These are phyloP conservation scores for Pomacea canaliculata DNA, from an alignment of 2,888 invertebrate genomes.

Conservation along the genomic window DNA sequence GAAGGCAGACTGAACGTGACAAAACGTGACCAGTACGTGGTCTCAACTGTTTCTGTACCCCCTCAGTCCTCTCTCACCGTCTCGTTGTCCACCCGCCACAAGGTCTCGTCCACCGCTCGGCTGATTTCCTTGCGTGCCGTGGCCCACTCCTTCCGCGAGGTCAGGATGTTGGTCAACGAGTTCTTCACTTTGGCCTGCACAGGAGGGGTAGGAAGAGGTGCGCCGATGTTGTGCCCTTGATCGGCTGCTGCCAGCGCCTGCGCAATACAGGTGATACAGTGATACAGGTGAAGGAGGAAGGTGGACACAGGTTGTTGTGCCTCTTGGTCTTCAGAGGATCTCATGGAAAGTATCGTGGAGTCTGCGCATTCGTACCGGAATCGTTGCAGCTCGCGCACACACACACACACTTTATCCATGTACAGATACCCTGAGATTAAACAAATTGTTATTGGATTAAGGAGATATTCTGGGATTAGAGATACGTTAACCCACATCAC, in stretches of 20 bases:
- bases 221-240: not conserved
- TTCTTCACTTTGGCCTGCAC: not conserved
- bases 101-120: not conserved
- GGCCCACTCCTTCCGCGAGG: constrained; percentile 1
- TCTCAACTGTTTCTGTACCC: too few species aligned
- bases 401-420: too few species aligned
- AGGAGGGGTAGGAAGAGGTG: not conserved
- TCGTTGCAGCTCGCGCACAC: too few species aligned
- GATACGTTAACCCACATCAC: too few species aligned
- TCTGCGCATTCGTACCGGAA: too few species aligned
- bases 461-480: too few species aligned
- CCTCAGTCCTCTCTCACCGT: not conserved
- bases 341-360: too few species aligned
- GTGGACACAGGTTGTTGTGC: not conserved
- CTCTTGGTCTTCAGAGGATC: not conserved
- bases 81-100: constrained; percentile 17
- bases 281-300: not conserved
- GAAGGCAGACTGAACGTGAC: too few species aligned
- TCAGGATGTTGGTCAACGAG: constrained; percentile 2
- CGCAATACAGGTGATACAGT: not conserved
- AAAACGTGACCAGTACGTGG: too few species aligned
- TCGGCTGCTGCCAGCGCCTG: not conserved
- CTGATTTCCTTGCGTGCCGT: not conserved
- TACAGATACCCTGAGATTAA: too few species aligned
- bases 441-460: too few species aligned